Evolutionary conservation across 1,140 invertebrate genomes (phyloP), one percentile per base, ranked within the genome.

Genomic region (Monochamus saltuarius): DNA sequence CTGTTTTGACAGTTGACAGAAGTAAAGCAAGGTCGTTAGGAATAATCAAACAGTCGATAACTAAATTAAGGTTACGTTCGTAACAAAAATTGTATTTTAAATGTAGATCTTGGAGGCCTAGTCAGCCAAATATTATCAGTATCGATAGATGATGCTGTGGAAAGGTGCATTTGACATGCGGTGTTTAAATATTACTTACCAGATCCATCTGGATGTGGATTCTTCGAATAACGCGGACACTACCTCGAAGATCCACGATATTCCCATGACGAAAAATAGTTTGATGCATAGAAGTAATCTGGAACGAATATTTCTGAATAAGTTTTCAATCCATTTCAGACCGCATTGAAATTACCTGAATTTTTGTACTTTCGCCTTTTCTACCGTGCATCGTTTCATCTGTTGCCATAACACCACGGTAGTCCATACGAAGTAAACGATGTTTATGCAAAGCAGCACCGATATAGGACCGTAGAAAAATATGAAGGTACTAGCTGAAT

Each of bases 221-320:
- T 65, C 55, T 16, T 62, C 47, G 11, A 68, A 54, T 7, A 69
- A 65, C 52, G 75, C 82, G 0, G 84, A 83, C 11, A 85, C 29
- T 2, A 84, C 67, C 69, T 90, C 89, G 53, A 89, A 87, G 22
- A 86, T 81, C 87, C 88, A 89, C 0, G 84, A 85, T 11, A 89
- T 77, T 4, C 88, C 88, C 86, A 88, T 89, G 0, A 89, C 81
- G 1, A 89, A 67, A 62, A 87, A 85, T 16, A 91, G 73, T 70
- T 88, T 89, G 0, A 87, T 66, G 49, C 86, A 89, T 11, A 89
- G 70, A 8, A 82, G 68, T 59, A 86, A 86, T 65, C 86, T 87
- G 73, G 42, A 78, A 79, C 54, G 39, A 29, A 29, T 29, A 29
- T 29, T 29, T 29, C 22, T 29, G 2, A 3, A 6, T 29, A 29